These are phyloP conservation scores for Ia io DNA, from an alignment of 2,113 vertebrate genomes.

Conservation along the genomic window DNA sequence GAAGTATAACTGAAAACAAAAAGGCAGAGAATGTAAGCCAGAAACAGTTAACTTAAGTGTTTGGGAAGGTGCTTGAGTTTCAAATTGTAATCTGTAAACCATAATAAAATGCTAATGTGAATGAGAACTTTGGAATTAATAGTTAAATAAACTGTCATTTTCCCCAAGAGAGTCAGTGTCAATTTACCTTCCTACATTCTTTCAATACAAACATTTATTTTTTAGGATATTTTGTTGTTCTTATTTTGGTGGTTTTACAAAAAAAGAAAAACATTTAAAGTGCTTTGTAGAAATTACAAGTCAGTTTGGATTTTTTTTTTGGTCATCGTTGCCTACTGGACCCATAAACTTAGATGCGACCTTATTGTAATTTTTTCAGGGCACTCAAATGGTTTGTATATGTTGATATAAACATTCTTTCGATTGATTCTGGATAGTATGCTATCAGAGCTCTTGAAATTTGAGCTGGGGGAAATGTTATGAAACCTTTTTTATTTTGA, in stretches of 20 bases:
- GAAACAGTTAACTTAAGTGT: slow-evolving; percentile 23
- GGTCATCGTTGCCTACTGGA: not conserved
- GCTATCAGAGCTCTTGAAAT: slow-evolving; percentile 39
- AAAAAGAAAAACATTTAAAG: slow-evolving; percentile 5
- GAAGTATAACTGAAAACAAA: slow-evolving; percentile 14
- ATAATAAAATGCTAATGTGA: slow-evolving; percentile 30
- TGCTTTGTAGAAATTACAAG: slow-evolving; percentile 2
- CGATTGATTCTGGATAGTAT: not conserved
- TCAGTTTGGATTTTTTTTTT: slow-evolving; percentile 12
- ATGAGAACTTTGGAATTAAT: slow-evolving; percentile 29
- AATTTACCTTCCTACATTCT: not conserved
- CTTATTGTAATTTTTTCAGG: not conserved
- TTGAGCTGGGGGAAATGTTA: not conserved
- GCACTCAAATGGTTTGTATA: not conserved
- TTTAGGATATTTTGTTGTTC: not conserved
- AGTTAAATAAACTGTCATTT: slow-evolving; percentile 21
- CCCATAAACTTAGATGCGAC: not conserved
- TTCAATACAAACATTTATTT: not conserved
- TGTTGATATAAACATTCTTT: slow-evolving; percentile 21
- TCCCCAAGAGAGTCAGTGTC: not conserved
- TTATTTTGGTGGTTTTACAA: slow-evolving; percentile 22
- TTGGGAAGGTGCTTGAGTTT: slow-evolving; percentile 45
- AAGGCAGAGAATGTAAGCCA: not conserved
- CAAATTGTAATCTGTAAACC: not conserved
- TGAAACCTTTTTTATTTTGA: slow-evolving; percentile 40